A percentile compares a stretch with the other conserved stretches of the same genome.
phyloP scores from a whole-genome alignment of 2,797 vertebrate species.

The Psittacula echo region DNA sequence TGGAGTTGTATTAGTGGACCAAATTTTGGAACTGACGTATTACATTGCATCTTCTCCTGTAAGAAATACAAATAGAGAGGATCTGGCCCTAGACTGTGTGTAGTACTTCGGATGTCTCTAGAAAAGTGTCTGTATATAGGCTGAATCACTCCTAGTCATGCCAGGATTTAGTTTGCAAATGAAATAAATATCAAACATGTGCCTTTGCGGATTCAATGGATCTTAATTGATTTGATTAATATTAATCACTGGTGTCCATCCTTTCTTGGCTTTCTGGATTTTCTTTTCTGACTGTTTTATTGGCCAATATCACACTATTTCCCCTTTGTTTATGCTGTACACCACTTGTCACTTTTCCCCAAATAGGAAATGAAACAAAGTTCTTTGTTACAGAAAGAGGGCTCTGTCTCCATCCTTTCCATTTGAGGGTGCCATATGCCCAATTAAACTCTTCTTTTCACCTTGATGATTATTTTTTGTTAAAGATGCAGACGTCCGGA shows the following conservation, averaged over 20 bases:
- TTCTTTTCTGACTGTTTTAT: neutral
- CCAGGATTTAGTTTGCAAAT: neutral
- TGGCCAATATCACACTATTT: neutral
- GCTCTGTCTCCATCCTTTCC: neutral
- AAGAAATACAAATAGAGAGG: neutral
- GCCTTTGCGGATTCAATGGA: neutral
- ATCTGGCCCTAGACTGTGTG: neutral
- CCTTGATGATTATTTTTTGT: conserved; percentile 51
- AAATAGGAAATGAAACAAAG: conserved; percentile 20
- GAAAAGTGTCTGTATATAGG: neutral
- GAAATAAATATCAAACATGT: neutral
- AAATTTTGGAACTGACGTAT: neutral
- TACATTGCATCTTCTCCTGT: neutral
- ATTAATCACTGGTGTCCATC: neutral
- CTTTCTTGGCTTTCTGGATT: neutral
- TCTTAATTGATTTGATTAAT: neutral
- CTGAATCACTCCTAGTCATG: neutral
- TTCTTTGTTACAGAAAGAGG: conserved; percentile 31
- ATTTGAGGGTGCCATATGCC: conserved; percentile 12
- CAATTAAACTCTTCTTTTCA: conserved; percentile 54
- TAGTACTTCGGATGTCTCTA: neutral
- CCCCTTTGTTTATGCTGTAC: neutral
- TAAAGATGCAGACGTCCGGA: conserved; percentile 44
- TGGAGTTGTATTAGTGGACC: neutral
- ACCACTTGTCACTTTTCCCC: neutral